A percentile compares a stretch with the other conserved stretches of the same genome.
Conservation (phyloP, 2,888 invertebrate genomes). For the Nomada fucata region DNA sequence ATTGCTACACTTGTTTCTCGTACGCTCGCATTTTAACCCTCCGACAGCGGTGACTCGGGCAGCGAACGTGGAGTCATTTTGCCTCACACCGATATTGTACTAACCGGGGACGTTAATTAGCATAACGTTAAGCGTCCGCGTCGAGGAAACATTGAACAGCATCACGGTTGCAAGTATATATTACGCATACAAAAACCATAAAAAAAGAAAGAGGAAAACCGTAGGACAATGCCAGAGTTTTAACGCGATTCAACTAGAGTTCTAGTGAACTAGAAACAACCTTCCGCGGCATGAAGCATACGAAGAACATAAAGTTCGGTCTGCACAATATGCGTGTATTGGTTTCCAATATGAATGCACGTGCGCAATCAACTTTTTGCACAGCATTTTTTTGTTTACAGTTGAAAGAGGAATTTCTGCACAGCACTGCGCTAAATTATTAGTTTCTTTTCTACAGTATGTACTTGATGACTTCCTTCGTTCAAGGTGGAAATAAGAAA, state of each 20-base stretch:
- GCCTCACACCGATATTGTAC: too few species aligned
- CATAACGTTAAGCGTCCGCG: slow-evolving; percentile 13
- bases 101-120: not conserved
- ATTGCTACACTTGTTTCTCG: slow-evolving; percentile 28
- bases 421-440: not conserved
- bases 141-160: slow-evolving; percentile 12
- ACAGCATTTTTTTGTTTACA: slow-evolving; percentile 14
- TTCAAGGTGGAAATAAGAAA: too few species aligned
- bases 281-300: slow-evolving; percentile 25
- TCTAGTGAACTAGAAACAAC: slow-evolving; percentile 1
- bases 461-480: too few species aligned
- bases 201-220: slow-evolving; percentile 29
- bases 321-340: too few species aligned
- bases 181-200: not conserved
- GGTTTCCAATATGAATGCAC: too few species aligned
- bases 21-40: slow-evolving; percentile 20
- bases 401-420: not conserved
- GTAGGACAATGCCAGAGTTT: slow-evolving; percentile 31
- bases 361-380: too few species aligned
- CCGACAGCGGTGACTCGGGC: too few species aligned
- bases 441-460: not conserved
- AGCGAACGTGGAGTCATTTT: too few species aligned
- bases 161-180: not conserved
- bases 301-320: slow-evolving; percentile 63
- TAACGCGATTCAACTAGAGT: not conserved